A percentile compares a stretch with the other conserved stretches of the same genome.
Conservation (phyloP, 2,797 vertebrate genomes). For the Anniella stebbinsi region DNA sequence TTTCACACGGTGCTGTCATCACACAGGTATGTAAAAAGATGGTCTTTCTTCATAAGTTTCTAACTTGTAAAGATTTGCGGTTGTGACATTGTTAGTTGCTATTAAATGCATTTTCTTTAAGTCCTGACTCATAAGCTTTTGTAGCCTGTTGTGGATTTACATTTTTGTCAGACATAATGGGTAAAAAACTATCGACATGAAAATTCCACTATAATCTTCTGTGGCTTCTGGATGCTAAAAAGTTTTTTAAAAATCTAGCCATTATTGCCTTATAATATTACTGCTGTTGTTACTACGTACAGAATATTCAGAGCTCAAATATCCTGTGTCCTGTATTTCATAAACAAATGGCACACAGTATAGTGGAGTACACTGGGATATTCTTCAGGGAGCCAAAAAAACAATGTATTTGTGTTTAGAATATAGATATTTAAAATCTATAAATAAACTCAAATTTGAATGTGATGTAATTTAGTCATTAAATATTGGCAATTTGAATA, state of each 20-base stretch:
- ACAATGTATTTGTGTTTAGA: neutral
- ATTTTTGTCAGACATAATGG: neutral
- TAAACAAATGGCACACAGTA: neutral
- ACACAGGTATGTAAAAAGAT: conserved; percentile 49
- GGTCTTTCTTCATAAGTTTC: neutral
- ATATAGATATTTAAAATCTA: neutral
- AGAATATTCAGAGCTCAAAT: neutral
- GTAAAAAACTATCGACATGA: neutral
- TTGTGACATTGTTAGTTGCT: neutral
- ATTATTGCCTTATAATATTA: neutral
- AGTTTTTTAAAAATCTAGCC: neutral
- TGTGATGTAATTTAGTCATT: neutral
- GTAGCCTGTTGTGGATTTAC: neutral
- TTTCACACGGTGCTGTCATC: neutral
- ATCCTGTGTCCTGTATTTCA: neutral
- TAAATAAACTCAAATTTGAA: neutral
- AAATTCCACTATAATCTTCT: neutral
- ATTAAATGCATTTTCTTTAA: neutral
- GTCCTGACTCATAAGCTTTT: neutral
- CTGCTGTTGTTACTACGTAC: neutral
- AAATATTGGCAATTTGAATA: conserved; percentile 3
- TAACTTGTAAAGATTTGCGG: neutral
- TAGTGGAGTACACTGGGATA: neutral
- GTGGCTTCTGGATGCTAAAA: neutral
- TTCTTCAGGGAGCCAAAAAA: neutral